A percentile compares a stretch with the other conserved stretches of the same genome.
Evolutionary conservation across 2,113 vertebrate genomes (phyloP).

Genomic region (Plotosus lineatus): DNA sequence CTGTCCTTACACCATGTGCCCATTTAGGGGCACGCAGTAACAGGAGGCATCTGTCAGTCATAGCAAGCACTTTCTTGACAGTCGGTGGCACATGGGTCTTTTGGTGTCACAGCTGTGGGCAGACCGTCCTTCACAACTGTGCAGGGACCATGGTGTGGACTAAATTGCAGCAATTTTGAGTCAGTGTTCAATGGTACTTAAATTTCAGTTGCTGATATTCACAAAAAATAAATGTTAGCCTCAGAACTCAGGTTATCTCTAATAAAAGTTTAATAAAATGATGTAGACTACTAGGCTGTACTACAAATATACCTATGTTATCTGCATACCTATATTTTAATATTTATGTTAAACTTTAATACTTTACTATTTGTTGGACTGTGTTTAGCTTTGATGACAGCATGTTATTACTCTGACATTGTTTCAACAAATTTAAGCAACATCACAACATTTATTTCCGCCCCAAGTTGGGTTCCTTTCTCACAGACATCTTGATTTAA

Average conservation of each 20-base stretch:
- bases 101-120: constrained; percentile 61
- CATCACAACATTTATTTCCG: too few relatives aligned
- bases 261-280: too few relatives aligned
- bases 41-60: constrained; percentile 76
- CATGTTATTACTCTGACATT: too few relatives aligned
- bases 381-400: too few relatives aligned
- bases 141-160: constrained; percentile 24
- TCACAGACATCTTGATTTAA: too few relatives aligned
- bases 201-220: neutral
- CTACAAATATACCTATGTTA: too few relatives aligned
- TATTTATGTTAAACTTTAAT: too few relatives aligned
- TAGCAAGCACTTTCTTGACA: constrained; percentile 58
- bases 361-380: too few relatives aligned
- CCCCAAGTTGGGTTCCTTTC: too few relatives aligned
- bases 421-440: too few relatives aligned
- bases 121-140: constrained; percentile 54
- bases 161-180: neutral
- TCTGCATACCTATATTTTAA: too few relatives aligned
- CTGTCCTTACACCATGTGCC: constrained; percentile 64
- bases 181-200: neutral
- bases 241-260: constrained; percentile 1
- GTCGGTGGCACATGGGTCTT: constrained; percentile 47
- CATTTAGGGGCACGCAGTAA: constrained; percentile 74
- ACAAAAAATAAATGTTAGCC: constrained; percentile 40
- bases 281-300: too few relatives aligned